Evolutionary conservation across 2,888 invertebrate genomes (phyloP).

Genomic region (Drosophila ustulata): DNA sequence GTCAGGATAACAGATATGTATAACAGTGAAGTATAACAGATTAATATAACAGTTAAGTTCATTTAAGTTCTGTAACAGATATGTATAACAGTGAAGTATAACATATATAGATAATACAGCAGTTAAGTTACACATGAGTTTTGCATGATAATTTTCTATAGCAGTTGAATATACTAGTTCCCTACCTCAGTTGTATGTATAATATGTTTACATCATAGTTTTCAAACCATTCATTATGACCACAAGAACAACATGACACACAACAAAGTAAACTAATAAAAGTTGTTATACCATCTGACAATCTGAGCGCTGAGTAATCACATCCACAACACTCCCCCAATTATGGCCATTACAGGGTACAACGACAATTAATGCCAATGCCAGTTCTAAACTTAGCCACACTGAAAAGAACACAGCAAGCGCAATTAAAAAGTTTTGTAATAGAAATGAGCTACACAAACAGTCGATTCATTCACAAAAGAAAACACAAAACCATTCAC

Average conservation of each 20-base stretch:
- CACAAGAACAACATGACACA: too few species aligned
- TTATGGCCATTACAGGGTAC: conserved; percentile 4
- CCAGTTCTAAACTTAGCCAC: background rate
- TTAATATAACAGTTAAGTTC: background rate
- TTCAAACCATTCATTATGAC: too few species aligned
- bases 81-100: too few species aligned
- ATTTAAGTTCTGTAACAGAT: too few species aligned
- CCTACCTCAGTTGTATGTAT: background rate
- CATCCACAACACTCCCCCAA: background rate
- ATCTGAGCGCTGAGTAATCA: background rate
- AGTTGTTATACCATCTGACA: background rate
- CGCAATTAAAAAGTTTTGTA: conserved; percentile 3
- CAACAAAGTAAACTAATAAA: background rate
- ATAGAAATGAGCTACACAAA: conserved; percentile 9
- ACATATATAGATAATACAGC: too few species aligned
- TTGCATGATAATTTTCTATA: too few species aligned
- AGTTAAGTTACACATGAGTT: too few species aligned
- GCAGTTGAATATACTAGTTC: background rate
- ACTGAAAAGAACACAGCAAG: background rate
- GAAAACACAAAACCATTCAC: conserved; percentile 11
- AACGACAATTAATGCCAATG: conserved; percentile 14
- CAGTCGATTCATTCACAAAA: conserved; percentile 6
- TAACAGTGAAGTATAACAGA: background rate
- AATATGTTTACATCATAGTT: too few species aligned
- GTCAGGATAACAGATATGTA: background rate